Percentiles rank a stretch among this genome's conserved stretches.
Evolutionary conservation across 2,113 vertebrate species (phyloP).

Genomic region (Gymnogyps californianus): DNA sequence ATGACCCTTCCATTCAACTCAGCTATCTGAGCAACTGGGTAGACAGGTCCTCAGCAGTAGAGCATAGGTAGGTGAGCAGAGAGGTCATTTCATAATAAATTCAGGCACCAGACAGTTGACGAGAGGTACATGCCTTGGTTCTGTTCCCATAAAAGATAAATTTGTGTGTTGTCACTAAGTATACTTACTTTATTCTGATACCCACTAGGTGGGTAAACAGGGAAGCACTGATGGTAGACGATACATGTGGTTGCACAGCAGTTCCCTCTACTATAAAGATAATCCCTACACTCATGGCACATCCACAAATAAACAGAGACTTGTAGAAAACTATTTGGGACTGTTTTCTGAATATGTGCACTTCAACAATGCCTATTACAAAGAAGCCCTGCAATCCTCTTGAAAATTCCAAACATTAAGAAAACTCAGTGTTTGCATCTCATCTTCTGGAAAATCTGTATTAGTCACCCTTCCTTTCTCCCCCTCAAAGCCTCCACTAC

Average conservation of each 20-base stretch:
- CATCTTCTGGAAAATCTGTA: background rate
- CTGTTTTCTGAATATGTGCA: background rate
- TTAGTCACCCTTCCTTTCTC: background rate
- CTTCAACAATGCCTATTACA: rapidly evolving
- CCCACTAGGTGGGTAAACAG: background rate
- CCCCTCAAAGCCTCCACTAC: background rate
- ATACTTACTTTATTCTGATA: background rate
- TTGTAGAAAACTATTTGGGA: background rate
- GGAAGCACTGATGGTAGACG: background rate
- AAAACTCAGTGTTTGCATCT: background rate
- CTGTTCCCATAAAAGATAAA: background rate
- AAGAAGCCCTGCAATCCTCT: background rate
- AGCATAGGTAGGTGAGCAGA: background rate
- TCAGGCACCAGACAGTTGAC: background rate
- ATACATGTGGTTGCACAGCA: background rate
- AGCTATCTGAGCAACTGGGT: background rate
- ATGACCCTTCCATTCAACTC: background rate
- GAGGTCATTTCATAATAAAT: background rate
- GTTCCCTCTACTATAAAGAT: background rate
- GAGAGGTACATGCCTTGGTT: background rate
- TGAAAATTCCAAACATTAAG: background rate
- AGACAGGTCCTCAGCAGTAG: background rate
- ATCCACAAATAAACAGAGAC: background rate
- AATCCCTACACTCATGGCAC: background rate
- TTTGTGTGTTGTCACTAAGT: background rate